Evolutionary conservation across 2,113 vertebrate species (phyloP), one percentile per base, ranked within the genome.

Genomic region (Patagioenas fasciata): DNA sequence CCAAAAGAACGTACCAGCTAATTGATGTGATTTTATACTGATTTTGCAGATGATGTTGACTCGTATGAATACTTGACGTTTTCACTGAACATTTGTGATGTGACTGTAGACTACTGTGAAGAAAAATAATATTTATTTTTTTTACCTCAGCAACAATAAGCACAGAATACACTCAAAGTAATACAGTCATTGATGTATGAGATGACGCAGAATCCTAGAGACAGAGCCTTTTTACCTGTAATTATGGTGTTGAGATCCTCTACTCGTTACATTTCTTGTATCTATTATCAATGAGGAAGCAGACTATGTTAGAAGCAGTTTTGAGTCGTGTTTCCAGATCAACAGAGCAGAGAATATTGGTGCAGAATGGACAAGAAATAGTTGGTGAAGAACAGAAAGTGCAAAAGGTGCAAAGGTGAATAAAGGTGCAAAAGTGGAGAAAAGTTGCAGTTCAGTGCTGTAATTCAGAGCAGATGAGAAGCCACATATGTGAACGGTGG

Each of bases 401-500:
- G 42, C 42, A 47, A 47, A 47, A 47, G 44, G 44, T 47, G 44
- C 44, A 47, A 47, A 47, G 44, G 44, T 19, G 44, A 19, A 47
- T 19, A 47, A 47, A 47, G 44, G 38, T 70, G 31, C 19, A 34
- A 7, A 66, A 80, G 20, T 48, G 29, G 77, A 80, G 50, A 77
- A 62, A 78, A 10, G 10, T 44, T 66, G 19, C 26, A 48, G 17
- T 40, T n/a, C 40, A 24, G 28, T 29, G 48, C 28, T 48, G 40
- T 64, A 40, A 75, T 51, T 79, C 60, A 26, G 36, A 80, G 51
- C 40, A 11, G 1, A 15, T 78, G 50, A 61, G 38, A 85, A 56
- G 42, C 69, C 29, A 8, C 19, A 2, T 60, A 10, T 0, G 0
- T 17, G 36, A 29, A 42, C 79, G 54, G 32, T 48, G 32, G 34